Evolutionary conservation across 2,113 vertebrate species (phyloP).

Genomic region (Mugil cephalus): DNA sequence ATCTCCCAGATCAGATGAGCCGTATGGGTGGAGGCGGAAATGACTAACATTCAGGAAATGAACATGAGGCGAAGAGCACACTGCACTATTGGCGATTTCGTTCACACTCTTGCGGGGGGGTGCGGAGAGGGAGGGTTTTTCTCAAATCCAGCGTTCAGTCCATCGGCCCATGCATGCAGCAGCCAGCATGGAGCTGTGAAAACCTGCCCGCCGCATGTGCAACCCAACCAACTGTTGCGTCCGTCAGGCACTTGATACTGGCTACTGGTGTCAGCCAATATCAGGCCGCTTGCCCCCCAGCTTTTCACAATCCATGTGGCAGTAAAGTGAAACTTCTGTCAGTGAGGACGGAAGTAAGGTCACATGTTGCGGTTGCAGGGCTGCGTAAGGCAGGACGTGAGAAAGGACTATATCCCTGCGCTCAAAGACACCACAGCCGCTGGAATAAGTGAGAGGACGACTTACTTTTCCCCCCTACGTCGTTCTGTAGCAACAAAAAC

Average conservation of each 20-base stretch:
- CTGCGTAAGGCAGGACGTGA: slow-evolving; percentile 49
- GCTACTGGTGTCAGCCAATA: not conserved
- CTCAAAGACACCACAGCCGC: not conserved
- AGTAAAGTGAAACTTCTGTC: slow-evolving; percentile 52
- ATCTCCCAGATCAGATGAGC: not conserved
- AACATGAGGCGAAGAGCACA: too few species aligned
- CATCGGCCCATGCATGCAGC: not conserved
- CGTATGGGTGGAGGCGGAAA: not conserved
- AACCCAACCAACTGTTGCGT: not conserved
- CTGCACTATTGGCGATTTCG: too few species aligned
- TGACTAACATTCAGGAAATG: not conserved
- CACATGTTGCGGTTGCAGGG: slow-evolving; percentile 52
- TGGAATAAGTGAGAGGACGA: slow-evolving; percentile 2
- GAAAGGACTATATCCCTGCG: slow-evolving; percentile 7
- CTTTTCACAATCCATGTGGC: slow-evolving; percentile 1
- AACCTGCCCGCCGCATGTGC: not conserved
- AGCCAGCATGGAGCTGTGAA: not conserved
- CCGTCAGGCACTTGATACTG: too few species aligned
- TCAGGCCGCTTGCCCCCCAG: not conserved
- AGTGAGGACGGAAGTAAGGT: slow-evolving; percentile 71
- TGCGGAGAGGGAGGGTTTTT: too few species aligned
- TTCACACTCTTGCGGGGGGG: too few species aligned
- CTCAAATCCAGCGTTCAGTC: not conserved
- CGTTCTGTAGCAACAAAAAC: not conserved
- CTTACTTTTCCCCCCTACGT: not conserved